phyloP scores from a whole-genome alignment of 2,113 vertebrate species.

The Tringa solitaria region DNA sequence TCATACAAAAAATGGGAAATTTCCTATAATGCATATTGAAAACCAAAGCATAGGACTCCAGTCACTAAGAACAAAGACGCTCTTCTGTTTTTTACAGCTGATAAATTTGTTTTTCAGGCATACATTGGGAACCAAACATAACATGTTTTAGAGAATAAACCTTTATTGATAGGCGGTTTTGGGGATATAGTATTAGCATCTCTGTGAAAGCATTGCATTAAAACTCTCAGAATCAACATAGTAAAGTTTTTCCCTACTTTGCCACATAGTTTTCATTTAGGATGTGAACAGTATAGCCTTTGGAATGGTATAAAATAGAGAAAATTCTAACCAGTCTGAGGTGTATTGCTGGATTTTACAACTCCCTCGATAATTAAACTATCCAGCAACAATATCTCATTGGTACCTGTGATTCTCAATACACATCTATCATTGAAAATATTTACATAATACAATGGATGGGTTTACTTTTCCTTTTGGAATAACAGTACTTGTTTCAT shows the following conservation, averaged over 20 bases:
- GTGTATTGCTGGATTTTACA: slow-evolving; percentile 39
- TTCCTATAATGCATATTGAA: slow-evolving; percentile 49
- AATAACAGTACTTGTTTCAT: not conserved
- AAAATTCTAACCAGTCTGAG: slow-evolving; percentile 34
- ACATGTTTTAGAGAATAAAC: slow-evolving; percentile 26
- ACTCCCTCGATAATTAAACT: slow-evolving; percentile 26
- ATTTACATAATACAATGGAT: not conserved
- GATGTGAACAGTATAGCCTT: slow-evolving; percentile 48
- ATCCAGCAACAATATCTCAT: slow-evolving; percentile 20
- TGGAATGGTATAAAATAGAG: slow-evolving; percentile 34
- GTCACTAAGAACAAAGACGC: slow-evolving; percentile 70
- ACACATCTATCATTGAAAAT: slow-evolving; percentile 17
- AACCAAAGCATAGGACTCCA: slow-evolving; percentile 55
- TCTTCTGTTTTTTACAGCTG: slow-evolving; percentile 72
- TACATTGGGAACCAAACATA: slow-evolving; percentile 57
- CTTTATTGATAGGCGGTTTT: slow-evolving; percentile 15
- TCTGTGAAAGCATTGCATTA: slow-evolving; percentile 31
- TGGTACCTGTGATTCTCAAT: slow-evolving; percentile 39
- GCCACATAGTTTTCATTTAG: slow-evolving; percentile 52
- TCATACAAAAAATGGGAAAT: slow-evolving; percentile 13
- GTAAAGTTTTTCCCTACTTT: slow-evolving; percentile 55
- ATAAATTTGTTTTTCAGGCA: slow-evolving; percentile 68
- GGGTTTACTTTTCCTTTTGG: slow-evolving; percentile 4
- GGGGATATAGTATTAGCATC: slow-evolving; percentile 41
- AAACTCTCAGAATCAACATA: slow-evolving; percentile 56